Evolutionary conservation across 2,797 vertebrate species (phyloP), one percentile per base, ranked within the genome.

Genomic region (Rhabdophis nuchalis): DNA sequence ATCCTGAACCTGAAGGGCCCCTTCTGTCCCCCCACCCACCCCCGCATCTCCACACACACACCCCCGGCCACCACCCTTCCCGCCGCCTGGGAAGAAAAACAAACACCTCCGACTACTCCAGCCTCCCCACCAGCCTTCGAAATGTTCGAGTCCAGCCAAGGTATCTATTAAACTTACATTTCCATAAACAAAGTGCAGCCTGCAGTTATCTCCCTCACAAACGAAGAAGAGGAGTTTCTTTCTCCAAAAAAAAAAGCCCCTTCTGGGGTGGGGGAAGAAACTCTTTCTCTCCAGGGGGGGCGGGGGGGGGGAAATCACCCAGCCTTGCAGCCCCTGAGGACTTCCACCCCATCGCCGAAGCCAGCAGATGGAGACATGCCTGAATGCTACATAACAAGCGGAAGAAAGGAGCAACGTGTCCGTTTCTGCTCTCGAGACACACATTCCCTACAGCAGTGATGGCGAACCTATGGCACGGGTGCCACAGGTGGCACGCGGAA

Each of bases 111-210:
- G 56, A 54, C 94, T 88, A 29, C 58, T 0, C 20, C 72, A 46
- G 23, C 1, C 72, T 82, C 72, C 36, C 9, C 36, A 46, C 9
- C 36, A 46, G 72, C 72, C 10, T 82, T 46, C 46, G 91, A 6
- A 87, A 92, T 94, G 92, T 95, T 95, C 94, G 52, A 95, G 94
- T 91, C 93, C 93, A 96, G 91, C 46, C 92, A 96, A 93, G 92
- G 94, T 93, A 93, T 87, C 0, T 94, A 96, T 93, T 94, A 95
- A 94, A 58, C 87, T 68, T 29, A 13, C 68, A 13, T 93, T 95
- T 93, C 94, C 94, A 96, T 93, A 95, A 96, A 95, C 94, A 95
- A 95, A 68, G 61, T 88, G 1, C 57, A 14, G 82, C 82, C 89
- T 25, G 54, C 92, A 91, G 85, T 91, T 94, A 94, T 93, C 94